These are phyloP conservation scores for Nudaria mundana DNA, from an alignment of 2,888 invertebrate genomes.

Conservation along the genomic window DNA sequence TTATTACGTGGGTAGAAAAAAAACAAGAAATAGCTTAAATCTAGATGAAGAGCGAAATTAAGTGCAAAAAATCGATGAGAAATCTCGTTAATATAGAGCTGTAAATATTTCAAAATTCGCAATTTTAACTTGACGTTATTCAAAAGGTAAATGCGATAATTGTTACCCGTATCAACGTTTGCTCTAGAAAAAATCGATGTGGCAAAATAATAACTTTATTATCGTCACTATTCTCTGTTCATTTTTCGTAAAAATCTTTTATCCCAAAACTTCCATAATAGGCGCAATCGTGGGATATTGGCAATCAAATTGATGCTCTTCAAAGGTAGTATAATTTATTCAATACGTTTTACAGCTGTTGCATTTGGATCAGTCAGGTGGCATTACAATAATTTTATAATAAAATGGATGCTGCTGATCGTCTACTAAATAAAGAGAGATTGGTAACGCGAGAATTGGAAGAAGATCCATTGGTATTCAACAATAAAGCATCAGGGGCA, in stretches of 20 bases:
- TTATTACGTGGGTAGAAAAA: too few species aligned
- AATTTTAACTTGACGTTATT: neutral
- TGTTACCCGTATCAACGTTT: conserved; percentile 11
- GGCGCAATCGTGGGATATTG: too few species aligned
- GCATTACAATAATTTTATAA: conserved; percentile 18
- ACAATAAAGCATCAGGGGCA: conserved; percentile 45
- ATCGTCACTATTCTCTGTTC: neutral
- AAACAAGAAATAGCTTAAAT: too few species aligned
- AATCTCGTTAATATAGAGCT: too few species aligned
- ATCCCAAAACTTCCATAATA: too few species aligned
- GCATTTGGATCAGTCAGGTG: conserved; percentile 5
- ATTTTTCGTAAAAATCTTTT: too few species aligned
- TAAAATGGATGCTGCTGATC: conserved; percentile 61
- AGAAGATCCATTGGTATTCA: conserved; percentile 45
- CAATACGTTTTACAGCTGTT: conserved; percentile 21
- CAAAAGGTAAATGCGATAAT: neutral
- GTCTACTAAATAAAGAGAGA: conserved; percentile 39
- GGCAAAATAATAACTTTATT: conserved; percentile 17
- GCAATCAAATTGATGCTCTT: too few species aligned
- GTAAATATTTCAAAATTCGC: neutral
- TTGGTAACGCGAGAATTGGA: conserved; percentile 33
- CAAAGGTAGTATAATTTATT: neutral
- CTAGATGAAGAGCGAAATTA: too few species aligned
- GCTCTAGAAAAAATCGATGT: conserved; percentile 29
- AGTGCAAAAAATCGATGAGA: too few species aligned